Conservation (phyloP, 2,113 vertebrate species). For the Coturnix japonica region DNA sequence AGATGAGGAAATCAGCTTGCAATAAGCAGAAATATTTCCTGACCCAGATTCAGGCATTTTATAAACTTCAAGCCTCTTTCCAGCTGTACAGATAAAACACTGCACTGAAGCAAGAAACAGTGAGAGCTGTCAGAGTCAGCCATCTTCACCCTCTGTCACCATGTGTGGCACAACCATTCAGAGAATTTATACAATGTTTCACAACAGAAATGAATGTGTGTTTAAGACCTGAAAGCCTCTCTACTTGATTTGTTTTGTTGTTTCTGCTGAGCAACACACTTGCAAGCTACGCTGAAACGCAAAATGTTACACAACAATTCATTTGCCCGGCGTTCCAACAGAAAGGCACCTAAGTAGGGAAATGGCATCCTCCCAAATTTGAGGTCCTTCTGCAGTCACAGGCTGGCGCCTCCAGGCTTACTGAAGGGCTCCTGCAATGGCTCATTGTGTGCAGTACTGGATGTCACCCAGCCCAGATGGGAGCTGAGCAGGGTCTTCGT, state of each 20-base stretch:
- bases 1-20: background rate
- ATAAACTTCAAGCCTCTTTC: background rate
- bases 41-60: slow-evolving; percentile 49
- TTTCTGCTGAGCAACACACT: background rate
- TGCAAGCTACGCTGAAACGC: background rate
- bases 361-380: background rate
- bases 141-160: background rate
- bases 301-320: background rate
- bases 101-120: background rate
- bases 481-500: background rate
- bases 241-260: background rate
- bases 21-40: slow-evolving; percentile 49
- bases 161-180: background rate
- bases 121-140: background rate
- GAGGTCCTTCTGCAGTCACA: background rate
- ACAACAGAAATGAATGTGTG: background rate
- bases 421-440: accelerated
- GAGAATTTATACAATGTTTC: background rate
- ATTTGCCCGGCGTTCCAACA: background rate
- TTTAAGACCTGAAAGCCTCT: background rate
- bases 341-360: background rate
- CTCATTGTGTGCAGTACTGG: accelerated
- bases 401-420: background rate
- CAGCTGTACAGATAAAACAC: background rate
- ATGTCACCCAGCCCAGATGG: background rate